Base-by-base conservation (phyloP, 2,797 vertebrate species). In the Brachyalestes nurse region DNA sequence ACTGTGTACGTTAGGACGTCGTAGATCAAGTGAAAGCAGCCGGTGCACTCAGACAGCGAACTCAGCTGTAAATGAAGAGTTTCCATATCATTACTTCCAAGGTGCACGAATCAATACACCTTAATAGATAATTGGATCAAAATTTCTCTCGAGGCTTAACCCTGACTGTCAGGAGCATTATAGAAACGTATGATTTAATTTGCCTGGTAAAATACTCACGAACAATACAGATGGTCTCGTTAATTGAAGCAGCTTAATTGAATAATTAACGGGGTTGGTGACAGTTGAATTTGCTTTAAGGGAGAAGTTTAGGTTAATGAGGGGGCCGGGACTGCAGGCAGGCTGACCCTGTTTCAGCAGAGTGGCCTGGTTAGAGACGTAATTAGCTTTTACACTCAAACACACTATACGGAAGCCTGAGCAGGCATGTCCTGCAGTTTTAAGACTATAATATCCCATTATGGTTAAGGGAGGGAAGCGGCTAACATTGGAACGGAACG, bases 351-450 rank as follows among this genome's bases (percentile, higher is more conserved):
- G 51, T 91, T 93, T 85, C 86, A 60, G 80, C 57, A 17, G 70
- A 83, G 79, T 82, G 91, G 85, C 88, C 91, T 92, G 89, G 77
- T 89, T 91, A 58, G 57, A 74, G 83, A 81, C 86, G 53, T 90
- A 88, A 93, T 92, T 89, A 92, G 74, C 87, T 87, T 28, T 45
- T 62, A 84, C 75, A 71, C 87, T 84, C 81, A 10, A 71, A 71
- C 80, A 77, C 87, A 78, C 78, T 28, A 64, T 78, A 53, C 67
- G 5, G 25, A 86, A 90, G 88, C 90, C 86, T 49, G 80, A 91
- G 89, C 82, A 73, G 62, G 25, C 49, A 60, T 73, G 70, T 47
- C 64, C 84, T 76, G 77, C 88, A 60, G 91, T 92, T 90, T 72
- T 64, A 55, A 45, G 58, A 79, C 60, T 25, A 74, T 57, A 58